phyloP scores from a whole-genome alignment of 2,797 vertebrate genomes.

The Syndactyla subalaris region DNA sequence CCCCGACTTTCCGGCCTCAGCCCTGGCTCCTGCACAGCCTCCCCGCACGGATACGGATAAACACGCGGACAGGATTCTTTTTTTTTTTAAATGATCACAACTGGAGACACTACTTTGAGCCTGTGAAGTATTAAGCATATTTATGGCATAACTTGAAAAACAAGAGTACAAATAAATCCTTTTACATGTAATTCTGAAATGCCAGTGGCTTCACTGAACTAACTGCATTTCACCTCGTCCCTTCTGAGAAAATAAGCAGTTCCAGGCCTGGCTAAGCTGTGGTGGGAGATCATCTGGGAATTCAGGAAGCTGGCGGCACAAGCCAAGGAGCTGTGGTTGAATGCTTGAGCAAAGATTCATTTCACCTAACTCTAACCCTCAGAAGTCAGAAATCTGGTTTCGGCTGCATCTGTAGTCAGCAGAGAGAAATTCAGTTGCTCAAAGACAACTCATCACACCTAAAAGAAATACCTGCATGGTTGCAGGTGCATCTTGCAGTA shows the following conservation, averaged over 20 bases:
- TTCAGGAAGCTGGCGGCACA: slow-evolving; percentile 54
- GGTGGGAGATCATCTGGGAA: slow-evolving; percentile 54
- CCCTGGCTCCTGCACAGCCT: neutral
- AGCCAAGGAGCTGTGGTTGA: slow-evolving; percentile 63
- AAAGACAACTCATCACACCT: neutral
- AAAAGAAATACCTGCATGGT: neutral
- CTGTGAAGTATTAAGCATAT: neutral
- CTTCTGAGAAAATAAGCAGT: slow-evolving; percentile 49
- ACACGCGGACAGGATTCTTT: neutral
- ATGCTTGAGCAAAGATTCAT: slow-evolving; percentile 52
- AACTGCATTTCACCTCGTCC: neutral
- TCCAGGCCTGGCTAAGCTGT: slow-evolving; percentile 37
- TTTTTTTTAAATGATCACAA: neutral
- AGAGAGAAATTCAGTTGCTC: neutral
- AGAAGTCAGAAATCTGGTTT: neutral
- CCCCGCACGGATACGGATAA: neutral
- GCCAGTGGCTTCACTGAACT: neutral
- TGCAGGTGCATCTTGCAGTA: neutral
- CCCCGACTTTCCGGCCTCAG: neutral
- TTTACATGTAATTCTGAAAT: neutral
- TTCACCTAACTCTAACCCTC: slow-evolving; percentile 51
- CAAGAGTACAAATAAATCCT: neutral
- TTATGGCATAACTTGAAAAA: neutral
- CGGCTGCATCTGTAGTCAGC: neutral
- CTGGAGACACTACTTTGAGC: neutral